These are phyloP conservation scores for Parazoanthus swiftii DNA, from an alignment of 92 coral and sea anemone genomes.

Conservation along the genomic window DNA sequence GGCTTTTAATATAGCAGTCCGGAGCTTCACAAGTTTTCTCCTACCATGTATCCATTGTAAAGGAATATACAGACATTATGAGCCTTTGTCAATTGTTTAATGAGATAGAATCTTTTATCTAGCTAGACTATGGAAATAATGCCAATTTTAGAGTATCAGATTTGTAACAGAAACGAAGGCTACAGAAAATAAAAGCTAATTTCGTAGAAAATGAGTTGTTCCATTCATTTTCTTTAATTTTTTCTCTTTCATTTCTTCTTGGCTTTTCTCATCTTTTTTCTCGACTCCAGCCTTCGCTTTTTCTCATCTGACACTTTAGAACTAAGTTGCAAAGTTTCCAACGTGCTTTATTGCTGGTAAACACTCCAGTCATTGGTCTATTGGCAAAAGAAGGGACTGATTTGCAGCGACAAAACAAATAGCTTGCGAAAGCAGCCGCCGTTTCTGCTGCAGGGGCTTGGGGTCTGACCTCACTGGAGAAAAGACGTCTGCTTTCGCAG, in stretches of 20 bases:
- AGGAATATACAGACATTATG: constrained; percentile 3
- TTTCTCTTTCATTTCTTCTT: constrained; percentile 10
- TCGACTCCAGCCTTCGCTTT: constrained; percentile 10
- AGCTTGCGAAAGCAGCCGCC: no score
- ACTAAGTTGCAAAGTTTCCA: background rate
- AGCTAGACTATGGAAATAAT: constrained; percentile 9
- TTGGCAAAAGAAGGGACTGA: no score
- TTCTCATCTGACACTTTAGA: constrained; percentile 28
- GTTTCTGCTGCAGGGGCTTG: no score
- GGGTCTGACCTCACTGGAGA: no score
- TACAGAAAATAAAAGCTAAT: constrained; percentile 25
- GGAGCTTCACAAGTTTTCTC: background rate
- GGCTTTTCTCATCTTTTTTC: background rate
- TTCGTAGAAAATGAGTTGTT: constrained; percentile 4
- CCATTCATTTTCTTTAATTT: background rate
- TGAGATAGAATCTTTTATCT: constrained; percentile 1
- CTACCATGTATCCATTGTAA: constrained; percentile 5
- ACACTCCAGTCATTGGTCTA: no score
- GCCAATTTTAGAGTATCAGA: constrained; percentile 33
- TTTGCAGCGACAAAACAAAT: no score
- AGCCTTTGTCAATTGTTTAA: background rate
- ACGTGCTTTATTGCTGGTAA: no score
- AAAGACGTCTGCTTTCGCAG: no score
- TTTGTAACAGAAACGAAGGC: constrained; percentile 38
- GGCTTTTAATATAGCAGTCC: background rate